Evolutionary conservation across 2,888 invertebrate species (phyloP), one percentile per base, ranked within the genome.

Genomic region (Lithodes maja): DNA sequence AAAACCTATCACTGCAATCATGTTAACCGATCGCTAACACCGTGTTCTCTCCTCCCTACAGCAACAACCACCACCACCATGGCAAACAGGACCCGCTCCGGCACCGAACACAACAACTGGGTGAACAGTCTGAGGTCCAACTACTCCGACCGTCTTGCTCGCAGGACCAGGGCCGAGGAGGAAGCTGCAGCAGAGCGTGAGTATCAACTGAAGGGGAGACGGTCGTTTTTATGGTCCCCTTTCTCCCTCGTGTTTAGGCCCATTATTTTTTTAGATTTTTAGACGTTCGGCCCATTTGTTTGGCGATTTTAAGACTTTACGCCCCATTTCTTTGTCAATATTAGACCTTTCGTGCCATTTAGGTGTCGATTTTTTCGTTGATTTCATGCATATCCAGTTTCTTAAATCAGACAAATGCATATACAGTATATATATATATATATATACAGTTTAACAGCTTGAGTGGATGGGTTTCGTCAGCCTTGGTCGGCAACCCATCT

Each of bases 81-180:
- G 74, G 7, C 74, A n/a, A 2, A 55, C 1, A 74, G 71, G 33
- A 33, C 33, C 50, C 85, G 90, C 2, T 49, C 68, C 49, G 91
- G 91, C 54, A 54, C 55, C 3, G 83, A 55, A 77, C 80, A 89
- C 83, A 84, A 86, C 85, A 90, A 89, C 77, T 91, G 89, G 88
- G 54, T 91, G 54, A 91, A 85, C 89, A 85, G 83, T 53, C 84
- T 91, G 2, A 33, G 91, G 50, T 61, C 90, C 2, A 53, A 89
- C 85, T 90, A 86, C 82, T 49, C 86, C 52, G 15, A 87, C 7
- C 55, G 55, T 17, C 77, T 91, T 7, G 78, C 77, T 9, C 77
- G 85, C 1, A 83, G 91, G 3, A 71, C 54, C 0, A 79, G n/a
- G 1, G 77, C 71, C 12, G 91, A 91, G 83, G 69, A 0, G 0